Evolutionary conservation across 2,797 vertebrate genomes (phyloP), one percentile per base, ranked within the genome.

Genomic region (Tokudaia tokunoshimensis): DNA sequence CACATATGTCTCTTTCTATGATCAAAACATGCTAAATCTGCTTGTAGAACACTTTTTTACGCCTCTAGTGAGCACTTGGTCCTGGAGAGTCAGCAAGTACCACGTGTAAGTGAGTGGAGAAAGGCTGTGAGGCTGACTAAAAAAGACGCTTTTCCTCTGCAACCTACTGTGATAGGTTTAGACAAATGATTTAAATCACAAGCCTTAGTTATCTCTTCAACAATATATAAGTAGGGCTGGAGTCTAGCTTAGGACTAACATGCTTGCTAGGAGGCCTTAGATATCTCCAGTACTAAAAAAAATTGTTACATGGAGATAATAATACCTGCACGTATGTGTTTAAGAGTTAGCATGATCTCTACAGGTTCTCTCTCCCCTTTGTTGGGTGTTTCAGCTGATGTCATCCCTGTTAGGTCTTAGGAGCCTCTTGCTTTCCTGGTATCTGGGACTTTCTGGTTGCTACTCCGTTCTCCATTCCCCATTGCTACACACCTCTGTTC

Each of bases 191-290:
- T 92, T 81, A 88, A 78, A 67, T 15, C 22, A n/a, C 19, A 91
- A 67, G 52, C 14, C 19, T 95, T 61, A 72, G 63, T 93, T 86
- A 74, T 94, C 37, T 86, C 47, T 80, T 67, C n/a, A 94, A 14
- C 41, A 84, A 81, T 61, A 61, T 79, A 22, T 11, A n/a, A 85
- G 92, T 75, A 92, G 89, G 67, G 26, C 70, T 88, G 52, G 6
- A 7, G 37, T 75, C 19, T 44, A 57, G 52, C 70, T 31, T 74
- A 59, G 20, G 17, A 5, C 22, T 29, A 41, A 22, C 37, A n/a
- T 44, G 70, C 26, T 75, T 57, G 26, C 70, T 37, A n/a, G 29
- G 85, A 87, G 26, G 26, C 52, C n/a, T 20, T 29, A 59, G 17
- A 29, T 37, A 70, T 79, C 59, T 12, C 14, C 55, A 44, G 26